Percentiles rank a stretch among this genome's conserved stretches.
Evolutionary conservation across 2,888 invertebrate genomes (phyloP).

Genomic region (Chaetogeoica ovagalla): DNA sequence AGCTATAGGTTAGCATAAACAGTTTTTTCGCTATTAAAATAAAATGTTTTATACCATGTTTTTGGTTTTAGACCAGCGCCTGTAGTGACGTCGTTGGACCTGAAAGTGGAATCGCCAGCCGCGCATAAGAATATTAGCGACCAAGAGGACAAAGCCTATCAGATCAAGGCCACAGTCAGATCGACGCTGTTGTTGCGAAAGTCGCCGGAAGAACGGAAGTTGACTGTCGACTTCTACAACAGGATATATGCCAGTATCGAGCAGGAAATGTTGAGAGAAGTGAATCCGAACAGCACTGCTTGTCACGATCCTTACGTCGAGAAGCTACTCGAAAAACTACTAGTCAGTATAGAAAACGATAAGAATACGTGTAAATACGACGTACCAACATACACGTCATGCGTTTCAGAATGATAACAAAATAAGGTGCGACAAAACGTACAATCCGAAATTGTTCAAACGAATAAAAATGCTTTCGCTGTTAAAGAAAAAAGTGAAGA

Average conservation of each 20-base stretch:
- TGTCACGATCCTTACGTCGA: slow-evolving; percentile 39
- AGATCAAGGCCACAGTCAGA: slow-evolving; percentile 13
- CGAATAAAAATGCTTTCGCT: slow-evolving; percentile 35
- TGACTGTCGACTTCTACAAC: slow-evolving; percentile 24
- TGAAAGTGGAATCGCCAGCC: slow-evolving; percentile 13
- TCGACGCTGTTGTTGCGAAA: slow-evolving; percentile 10
- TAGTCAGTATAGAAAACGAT: neutral
- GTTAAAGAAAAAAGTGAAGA: slow-evolving; percentile 40
- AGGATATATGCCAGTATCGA: slow-evolving; percentile 25
- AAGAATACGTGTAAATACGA: neutral
- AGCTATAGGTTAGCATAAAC: no score
- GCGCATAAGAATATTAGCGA: neutral
- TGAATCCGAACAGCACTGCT: slow-evolving; percentile 36
- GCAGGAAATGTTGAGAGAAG: slow-evolving; percentile 41
- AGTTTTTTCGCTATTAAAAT: no score
- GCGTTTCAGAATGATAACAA: slow-evolving; percentile 17
- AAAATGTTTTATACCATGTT: no score
- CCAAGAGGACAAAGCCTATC: neutral
- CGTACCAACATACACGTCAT: neutral
- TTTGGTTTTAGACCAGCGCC: slow-evolving; percentile 8
- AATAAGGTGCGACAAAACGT: neutral
- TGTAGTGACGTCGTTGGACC: slow-evolving; percentile 2
- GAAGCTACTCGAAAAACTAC: slow-evolving; percentile 15
- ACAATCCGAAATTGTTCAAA: slow-evolving; percentile 17
- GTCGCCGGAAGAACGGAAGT: neutral